Conservation (phyloP, 2,113 vertebrate species). For the Carassius carassius region DNA sequence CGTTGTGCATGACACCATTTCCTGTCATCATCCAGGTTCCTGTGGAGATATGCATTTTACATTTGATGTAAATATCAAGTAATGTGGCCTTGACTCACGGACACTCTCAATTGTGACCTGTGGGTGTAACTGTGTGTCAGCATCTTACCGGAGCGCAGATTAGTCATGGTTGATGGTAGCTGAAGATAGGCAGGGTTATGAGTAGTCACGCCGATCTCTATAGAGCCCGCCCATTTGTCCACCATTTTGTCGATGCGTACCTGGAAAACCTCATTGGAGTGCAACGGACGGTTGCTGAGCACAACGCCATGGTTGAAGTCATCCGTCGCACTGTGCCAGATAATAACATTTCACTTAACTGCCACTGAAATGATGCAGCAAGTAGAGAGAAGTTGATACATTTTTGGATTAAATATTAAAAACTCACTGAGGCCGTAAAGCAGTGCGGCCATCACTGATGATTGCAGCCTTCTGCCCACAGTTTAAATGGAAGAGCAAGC, state of each 20-base stretch:
- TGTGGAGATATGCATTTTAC: constrained; percentile 54
- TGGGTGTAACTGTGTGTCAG: not conserved
- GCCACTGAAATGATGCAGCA: too few relatives aligned
- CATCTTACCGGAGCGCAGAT: constrained; percentile 85
- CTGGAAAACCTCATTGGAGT: constrained; percentile 91
- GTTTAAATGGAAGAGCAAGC: constrained; percentile 88
- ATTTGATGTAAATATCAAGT: not conserved
- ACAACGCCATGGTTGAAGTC: constrained; percentile 96
- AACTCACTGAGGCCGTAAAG: constrained; percentile 87
- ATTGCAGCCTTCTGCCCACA: constrained; percentile 92
- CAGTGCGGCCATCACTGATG: constrained; percentile 87
- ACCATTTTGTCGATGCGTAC: constrained; percentile 96
- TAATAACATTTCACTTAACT: not conserved
- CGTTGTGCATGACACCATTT: constrained; percentile 95
- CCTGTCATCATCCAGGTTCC: constrained; percentile 98
- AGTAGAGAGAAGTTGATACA: not conserved
- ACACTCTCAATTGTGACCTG: not conserved
- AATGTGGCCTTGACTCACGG: not conserved
- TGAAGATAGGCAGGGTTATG: constrained; percentile 91
- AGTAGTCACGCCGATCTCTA: constrained; percentile 80
- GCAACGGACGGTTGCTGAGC: constrained; percentile 85
- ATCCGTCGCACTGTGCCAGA: constrained; percentile 80
- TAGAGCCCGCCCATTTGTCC: constrained; percentile 87
- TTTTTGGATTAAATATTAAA: not conserved
- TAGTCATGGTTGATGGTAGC: constrained; percentile 94